Conservation (phyloP, 2,888 invertebrate genomes). For the Scaptodrosophila latifasciaeformis region DNA sequence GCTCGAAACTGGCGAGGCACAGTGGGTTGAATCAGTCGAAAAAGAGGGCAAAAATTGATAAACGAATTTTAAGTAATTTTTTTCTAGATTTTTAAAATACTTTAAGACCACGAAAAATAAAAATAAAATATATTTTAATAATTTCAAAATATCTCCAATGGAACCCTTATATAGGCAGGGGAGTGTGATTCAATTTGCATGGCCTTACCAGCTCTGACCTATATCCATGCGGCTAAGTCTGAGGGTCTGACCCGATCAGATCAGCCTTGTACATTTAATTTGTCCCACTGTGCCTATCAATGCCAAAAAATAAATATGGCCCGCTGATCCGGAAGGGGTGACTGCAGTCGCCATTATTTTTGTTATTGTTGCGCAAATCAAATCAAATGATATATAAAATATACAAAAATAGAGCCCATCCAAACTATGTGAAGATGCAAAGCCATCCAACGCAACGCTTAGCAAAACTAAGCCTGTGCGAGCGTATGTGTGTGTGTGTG, state of each 20-base stretch:
- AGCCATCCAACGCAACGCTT: slow-evolving; percentile 26
- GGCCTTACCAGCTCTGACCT: no score
- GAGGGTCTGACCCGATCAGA: not conserved
- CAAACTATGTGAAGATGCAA: slow-evolving; percentile 52
- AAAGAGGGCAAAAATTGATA: not conserved
- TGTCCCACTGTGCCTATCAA: slow-evolving; percentile 43
- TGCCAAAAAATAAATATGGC: slow-evolving; percentile 18
- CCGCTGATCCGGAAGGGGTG: slow-evolving; percentile 58
- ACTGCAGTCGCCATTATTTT: slow-evolving; percentile 20
- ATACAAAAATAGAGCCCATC: slow-evolving; percentile 27
- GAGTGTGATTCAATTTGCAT: not conserved
- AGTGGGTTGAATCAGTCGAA: not conserved
- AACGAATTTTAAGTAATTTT: not conserved
- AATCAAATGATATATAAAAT: slow-evolving; percentile 39
- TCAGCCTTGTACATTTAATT: not conserved
- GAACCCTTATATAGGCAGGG: no score
- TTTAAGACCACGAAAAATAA: no score
- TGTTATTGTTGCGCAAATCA: slow-evolving; percentile 28
- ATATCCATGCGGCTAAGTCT: not conserved
- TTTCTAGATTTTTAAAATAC: not conserved
- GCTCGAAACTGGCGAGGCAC: no score
- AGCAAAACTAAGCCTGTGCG: slow-evolving; percentile 13
- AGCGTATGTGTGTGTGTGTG: not conserved
- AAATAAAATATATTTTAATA: no score
- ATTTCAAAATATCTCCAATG: no score